phyloP scores from a whole-genome alignment of 2,888 invertebrate genomes.

The Pterobdella sp. region DNA sequence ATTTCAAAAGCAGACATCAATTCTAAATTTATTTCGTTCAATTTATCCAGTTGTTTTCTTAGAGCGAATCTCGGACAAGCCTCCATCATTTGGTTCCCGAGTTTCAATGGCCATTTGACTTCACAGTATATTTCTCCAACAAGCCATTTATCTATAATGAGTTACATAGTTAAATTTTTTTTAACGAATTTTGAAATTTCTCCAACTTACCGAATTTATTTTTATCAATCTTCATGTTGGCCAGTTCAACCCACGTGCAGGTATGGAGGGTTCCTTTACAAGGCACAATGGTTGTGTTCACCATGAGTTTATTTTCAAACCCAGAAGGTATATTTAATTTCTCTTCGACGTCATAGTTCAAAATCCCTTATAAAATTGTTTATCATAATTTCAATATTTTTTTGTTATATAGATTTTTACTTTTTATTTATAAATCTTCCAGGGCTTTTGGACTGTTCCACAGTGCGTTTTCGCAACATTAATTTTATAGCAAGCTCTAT shows the following conservation, averaged over 20 bases:
- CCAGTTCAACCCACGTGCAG: too few relatives aligned
- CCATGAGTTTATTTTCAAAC: neutral
- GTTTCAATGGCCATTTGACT: constrained; percentile 10
- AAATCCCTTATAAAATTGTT: neutral
- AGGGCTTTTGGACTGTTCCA: too few relatives aligned
- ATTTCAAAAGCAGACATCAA: constrained; percentile 31
- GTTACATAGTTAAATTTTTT: neutral
- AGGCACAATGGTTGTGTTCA: neutral
- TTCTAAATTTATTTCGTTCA: constrained; percentile 28
- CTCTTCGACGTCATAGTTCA: neutral
- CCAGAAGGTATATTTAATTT: neutral
- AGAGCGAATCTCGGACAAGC: constrained; percentile 31
- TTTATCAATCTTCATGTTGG: neutral
- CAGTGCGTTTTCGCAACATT: too few relatives aligned
- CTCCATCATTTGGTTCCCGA: constrained; percentile 15
- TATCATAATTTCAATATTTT: too few relatives aligned
- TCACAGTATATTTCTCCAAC: constrained; percentile 33
- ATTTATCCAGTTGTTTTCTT: constrained; percentile 29
- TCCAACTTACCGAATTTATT: neutral
- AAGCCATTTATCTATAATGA: constrained; percentile 2
- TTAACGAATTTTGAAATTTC: neutral
- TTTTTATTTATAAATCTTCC: too few relatives aligned
- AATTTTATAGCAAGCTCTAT: too few relatives aligned
- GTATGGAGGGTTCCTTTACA: constrained; percentile 5
- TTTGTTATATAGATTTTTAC: too few relatives aligned